A percentile compares a stretch with the other conserved stretches of the same genome.
phyloP scores from a whole-genome alignment of 2,113 vertebrate genomes.

The Sorex araneus region DNA sequence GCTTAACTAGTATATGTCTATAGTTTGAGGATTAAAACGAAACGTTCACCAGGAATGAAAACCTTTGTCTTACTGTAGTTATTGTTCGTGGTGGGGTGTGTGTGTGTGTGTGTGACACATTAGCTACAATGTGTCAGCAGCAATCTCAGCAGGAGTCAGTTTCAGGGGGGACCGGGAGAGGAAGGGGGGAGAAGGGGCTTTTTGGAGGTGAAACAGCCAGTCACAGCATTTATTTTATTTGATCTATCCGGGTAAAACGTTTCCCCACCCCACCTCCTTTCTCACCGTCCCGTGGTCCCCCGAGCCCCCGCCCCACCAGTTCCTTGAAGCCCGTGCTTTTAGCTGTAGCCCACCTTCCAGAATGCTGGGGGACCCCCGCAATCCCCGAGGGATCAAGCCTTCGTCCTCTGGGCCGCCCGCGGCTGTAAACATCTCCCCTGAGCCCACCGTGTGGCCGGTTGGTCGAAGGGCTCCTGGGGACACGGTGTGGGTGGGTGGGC shows the following conservation, averaged over 20 bases:
- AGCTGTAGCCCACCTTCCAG: neutral
- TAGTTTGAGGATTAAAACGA: neutral
- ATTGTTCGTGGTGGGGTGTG: neutral
- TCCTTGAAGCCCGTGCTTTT: neutral
- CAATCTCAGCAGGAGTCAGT: neutral
- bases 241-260: neutral
- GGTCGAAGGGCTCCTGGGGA: neutral
- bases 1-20: neutral
- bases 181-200: too few relatives aligned
- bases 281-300: neutral
- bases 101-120: too few relatives aligned
- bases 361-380: neutral
- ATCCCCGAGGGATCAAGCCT: slow-evolving; percentile 9
- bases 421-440: neutral
- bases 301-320: too few relatives aligned
- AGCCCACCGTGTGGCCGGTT: neutral
- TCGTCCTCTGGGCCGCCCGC: neutral
- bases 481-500: too few relatives aligned
- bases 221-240: neutral
- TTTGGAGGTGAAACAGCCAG: neutral
- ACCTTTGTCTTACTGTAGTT: neutral
- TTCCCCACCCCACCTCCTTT: neutral
- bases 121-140: neutral
- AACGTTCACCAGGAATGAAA: neutral
- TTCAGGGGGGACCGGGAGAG: too few relatives aligned